phyloP scores from a whole-genome alignment of 2,113 vertebrate genomes.

The Xiphias gladius region DNA sequence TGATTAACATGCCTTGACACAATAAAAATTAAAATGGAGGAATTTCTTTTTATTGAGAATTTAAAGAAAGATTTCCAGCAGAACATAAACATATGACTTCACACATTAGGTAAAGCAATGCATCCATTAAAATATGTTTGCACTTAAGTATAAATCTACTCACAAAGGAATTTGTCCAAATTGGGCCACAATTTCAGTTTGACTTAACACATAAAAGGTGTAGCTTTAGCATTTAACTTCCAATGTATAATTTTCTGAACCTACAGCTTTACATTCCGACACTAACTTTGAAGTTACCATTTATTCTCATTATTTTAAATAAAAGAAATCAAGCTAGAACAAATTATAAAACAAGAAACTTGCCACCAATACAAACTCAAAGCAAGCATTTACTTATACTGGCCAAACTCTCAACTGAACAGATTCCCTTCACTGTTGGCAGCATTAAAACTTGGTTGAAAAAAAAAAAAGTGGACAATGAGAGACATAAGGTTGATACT shows the following conservation, averaged over 20 bases:
- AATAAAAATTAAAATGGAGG: slow-evolving; percentile 53
- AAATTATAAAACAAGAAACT: slow-evolving; percentile 39
- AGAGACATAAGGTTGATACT: neutral
- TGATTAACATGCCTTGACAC: neutral
- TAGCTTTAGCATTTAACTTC: slow-evolving; percentile 13
- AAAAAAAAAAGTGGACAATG: neutral
- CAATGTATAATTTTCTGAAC: neutral
- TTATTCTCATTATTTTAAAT: slow-evolving; percentile 35
- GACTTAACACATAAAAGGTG: slow-evolving; percentile 5
- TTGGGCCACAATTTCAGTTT: slow-evolving; percentile 16
- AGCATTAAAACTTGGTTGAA: slow-evolving; percentile 11
- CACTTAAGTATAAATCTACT: slow-evolving; percentile 42
- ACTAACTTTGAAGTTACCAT: slow-evolving; percentile 29
- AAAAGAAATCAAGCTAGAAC: slow-evolving; percentile 28
- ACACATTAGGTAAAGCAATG: slow-evolving; percentile 72
- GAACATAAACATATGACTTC: slow-evolving; percentile 68
- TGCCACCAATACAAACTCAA: slow-evolving; percentile 39
- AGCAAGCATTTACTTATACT: slow-evolving; percentile 38
- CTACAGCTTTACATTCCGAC: slow-evolving; percentile 48
- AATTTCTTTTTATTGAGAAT: slow-evolving; percentile 65
- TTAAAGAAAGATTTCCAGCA: slow-evolving; percentile 72
- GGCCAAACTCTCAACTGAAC: slow-evolving; percentile 24
- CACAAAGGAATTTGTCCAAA: slow-evolving; percentile 1
- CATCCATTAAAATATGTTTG: slow-evolving; percentile 62
- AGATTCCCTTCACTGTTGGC: slow-evolving; percentile 20